These are phyloP conservation scores for Microctenopoma lineatum DNA, from an alignment of 2,797 vertebrate species.

Conservation along the genomic window DNA sequence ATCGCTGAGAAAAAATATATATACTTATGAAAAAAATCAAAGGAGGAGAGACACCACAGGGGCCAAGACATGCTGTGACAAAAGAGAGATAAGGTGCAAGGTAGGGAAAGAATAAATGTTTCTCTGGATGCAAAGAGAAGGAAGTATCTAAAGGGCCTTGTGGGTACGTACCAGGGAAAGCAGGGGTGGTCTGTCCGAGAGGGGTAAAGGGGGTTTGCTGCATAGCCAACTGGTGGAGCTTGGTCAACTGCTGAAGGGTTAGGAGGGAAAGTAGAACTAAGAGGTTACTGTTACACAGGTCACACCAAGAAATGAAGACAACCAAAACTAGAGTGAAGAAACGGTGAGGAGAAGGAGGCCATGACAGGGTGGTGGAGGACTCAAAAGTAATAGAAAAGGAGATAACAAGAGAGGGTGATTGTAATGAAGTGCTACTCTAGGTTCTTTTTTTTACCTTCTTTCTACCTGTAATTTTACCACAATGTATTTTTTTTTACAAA, in stretches of 20 bases:
- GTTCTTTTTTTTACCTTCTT: background rate
- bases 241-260: constrained; percentile 99
- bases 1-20: constrained; percentile 50
- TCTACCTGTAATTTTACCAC: background rate
- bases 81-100: constrained; percentile 77
- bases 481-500: constrained; percentile 5
- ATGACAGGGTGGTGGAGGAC: constrained; percentile 87
- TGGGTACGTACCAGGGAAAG: constrained; percentile 99
- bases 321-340: constrained; percentile 82
- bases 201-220: constrained; percentile 99
- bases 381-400: constrained; percentile 72
- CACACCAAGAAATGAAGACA: constrained; percentile 89
- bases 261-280: constrained; percentile 99
- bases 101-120: constrained; percentile 67
- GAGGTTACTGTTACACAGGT: constrained; percentile 96
- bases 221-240: constrained; percentile 99
- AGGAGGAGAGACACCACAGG: constrained; percentile 72
- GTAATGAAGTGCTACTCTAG: constrained; percentile 3
- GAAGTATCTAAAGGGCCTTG: constrained; percentile 88
- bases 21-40: constrained; percentile 49
- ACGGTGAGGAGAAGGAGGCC: constrained; percentile 87
- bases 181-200: constrained; percentile 99
- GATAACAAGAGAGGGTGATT: constrained; percentile 42
- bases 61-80: constrained; percentile 77
- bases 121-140: constrained; percentile 90